Evolutionary conservation across 2,113 vertebrate species (phyloP).

Genomic region (Siniperca knerii): DNA sequence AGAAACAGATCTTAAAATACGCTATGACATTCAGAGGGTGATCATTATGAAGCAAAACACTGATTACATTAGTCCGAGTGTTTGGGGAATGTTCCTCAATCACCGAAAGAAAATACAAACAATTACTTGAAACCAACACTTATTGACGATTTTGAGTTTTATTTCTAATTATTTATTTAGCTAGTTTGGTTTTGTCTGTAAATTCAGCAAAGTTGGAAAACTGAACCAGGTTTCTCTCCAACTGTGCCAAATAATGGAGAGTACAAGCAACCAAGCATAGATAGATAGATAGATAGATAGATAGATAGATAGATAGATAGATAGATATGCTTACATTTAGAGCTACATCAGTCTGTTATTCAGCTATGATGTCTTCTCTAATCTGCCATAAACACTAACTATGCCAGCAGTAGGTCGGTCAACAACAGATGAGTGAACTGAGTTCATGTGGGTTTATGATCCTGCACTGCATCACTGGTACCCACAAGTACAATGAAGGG

Average conservation of each 20-base stretch:
- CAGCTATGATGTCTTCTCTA: constrained; percentile 45
- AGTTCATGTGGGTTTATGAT: constrained; percentile 45
- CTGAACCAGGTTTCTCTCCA: background rate
- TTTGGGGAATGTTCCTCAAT: background rate
- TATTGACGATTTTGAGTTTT: background rate
- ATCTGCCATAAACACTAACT: constrained; percentile 52
- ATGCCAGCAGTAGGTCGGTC: constrained; percentile 39
- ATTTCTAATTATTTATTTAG: background rate
- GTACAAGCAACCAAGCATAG: background rate
- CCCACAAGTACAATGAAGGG: background rate
- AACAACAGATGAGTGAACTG: constrained; percentile 34
- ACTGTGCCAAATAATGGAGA: background rate
- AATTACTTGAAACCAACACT: background rate
- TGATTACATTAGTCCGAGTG: background rate
- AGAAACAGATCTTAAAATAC: background rate
- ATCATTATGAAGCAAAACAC: background rate
- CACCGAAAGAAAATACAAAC: too few relatives aligned
- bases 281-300: constrained; percentile 2
- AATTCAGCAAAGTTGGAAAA: background rate
- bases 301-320: constrained; percentile 17
- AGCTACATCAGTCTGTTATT: background rate
- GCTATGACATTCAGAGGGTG: background rate
- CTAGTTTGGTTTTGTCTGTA: background rate
- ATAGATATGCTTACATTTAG: background rate
- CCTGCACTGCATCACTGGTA: constrained; percentile 41